A percentile compares a stretch with the other conserved stretches of the same genome.
Conservation (phyloP, 1,140 invertebrate genomes). For the Bradynema listronoti region DNA sequence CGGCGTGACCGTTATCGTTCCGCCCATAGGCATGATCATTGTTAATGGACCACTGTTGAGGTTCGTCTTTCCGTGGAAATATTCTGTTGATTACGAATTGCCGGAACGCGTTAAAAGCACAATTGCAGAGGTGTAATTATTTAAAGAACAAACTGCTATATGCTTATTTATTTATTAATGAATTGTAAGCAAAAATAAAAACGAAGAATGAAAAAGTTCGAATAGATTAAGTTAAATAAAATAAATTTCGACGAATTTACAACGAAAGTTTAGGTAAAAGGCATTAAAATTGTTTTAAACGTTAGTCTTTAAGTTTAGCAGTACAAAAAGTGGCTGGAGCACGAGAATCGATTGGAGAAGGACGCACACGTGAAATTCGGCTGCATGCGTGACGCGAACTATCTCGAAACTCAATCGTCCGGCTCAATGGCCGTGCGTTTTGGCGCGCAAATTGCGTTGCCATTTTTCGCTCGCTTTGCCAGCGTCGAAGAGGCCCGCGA, state of each 20-base stretch:
- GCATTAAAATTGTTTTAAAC: no score
- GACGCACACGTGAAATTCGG: constrained; percentile 10
- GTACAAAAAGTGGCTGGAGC: constrained; percentile 13
- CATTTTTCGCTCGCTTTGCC: constrained; percentile 22
- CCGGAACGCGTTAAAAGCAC: not conserved
- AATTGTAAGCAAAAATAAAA: no score
- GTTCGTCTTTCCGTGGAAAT: constrained; percentile 6
- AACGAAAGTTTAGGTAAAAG: no score
- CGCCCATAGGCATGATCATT: constrained; percentile 8
- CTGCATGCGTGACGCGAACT: no score
- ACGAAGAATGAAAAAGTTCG: no score
- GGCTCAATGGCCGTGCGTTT: no score
- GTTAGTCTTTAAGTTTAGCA: no score
- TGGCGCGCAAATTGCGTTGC: constrained; percentile 26
- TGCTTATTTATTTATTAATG: not conserved
- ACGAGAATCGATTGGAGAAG: not conserved
- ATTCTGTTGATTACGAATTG: constrained; percentile 9
- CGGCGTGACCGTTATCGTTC: constrained; percentile 2
- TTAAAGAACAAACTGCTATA: not conserved
- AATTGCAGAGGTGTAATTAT: constrained; percentile 1
- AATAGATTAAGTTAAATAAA: no score
- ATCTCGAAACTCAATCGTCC: no score
- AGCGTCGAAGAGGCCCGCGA: constrained; percentile 19
- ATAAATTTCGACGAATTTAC: no score
- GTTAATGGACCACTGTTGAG: constrained; percentile 15